Base-by-base conservation (phyloP, 2,113 vertebrate genomes). In the Harpagus bidentatus region DNA sequence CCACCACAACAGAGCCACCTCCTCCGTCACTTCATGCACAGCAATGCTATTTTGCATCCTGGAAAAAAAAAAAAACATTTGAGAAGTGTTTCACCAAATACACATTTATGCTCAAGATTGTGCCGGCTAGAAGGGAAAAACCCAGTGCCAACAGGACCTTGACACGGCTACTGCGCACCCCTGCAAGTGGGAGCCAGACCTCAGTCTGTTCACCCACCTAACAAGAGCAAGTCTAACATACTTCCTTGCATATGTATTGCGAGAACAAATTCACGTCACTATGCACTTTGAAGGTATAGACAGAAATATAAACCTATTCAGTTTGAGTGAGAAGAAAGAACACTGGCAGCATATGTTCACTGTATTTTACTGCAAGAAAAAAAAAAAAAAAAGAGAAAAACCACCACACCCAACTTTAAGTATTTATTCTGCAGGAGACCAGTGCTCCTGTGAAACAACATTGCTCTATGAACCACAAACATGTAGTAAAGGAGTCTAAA, bases 141-240 rank as follows among this genome's bases (percentile, higher is more conserved):
- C 6, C 32, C 71, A 83, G 47, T 0, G 0, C 5, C 31, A 50
- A 61, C 23, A 76, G 85, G 71, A 67, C 63, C 36, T 19, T 6
- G 19, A 2, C 42, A 22, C 0, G 0, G 38, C 32, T 17, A 9
- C 62, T 12, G 34, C 8, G 6, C 47, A 19, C 13, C 19, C 7
- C 19, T 14, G 42, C 25, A 11, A 10, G 48, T 0, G 23, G n/a
- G 38, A 38, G 42, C 23, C 42, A 28, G 36, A n/a, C n/a, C 53
- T 47, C 29, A 32, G 34, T 0, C 45, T 26, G 4, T 20, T 31
- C 71, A 28, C 38, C 21, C 4, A 6, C 10, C 6, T 25, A 36
- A 7, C 10, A 1, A 20, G 38, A 42, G 52, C 12, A 2, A 34
- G 0, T 10, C 38, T 10, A 40, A 18, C 16, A 21, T 8, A 29